Percentiles rank a stretch among this genome's conserved stretches.
phyloP scores from a whole-genome alignment of 1,140 invertebrate species.

The Apis florea region DNA sequence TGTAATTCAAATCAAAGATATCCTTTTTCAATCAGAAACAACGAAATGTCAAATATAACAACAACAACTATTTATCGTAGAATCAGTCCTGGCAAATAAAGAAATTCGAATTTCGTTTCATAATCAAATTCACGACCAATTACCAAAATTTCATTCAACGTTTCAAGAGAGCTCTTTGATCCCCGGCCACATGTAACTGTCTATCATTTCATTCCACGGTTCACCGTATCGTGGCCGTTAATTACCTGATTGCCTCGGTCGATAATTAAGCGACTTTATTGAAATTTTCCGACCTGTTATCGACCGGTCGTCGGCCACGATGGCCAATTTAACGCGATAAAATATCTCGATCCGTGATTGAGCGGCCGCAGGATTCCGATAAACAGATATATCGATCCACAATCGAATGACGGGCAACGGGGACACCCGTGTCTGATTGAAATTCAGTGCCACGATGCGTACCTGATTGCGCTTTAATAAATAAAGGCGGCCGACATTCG shows the following conservation, averaged over 20 bases:
- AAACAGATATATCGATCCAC: slow-evolving; percentile 20
- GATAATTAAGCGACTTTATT: slow-evolving; percentile 30
- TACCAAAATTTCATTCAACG: neutral
- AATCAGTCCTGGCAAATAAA: no score
- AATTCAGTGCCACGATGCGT: neutral
- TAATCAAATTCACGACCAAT: neutral
- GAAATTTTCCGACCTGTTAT: slow-evolving; percentile 14
- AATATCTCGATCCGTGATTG: slow-evolving; percentile 23
- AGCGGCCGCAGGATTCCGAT: slow-evolving; percentile 2
- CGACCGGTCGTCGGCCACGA: neutral
- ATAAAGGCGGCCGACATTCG: neutral
- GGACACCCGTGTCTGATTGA: neutral
- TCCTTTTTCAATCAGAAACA: no score
- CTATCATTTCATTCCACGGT: neutral
- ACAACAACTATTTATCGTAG: no score
- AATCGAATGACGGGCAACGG: neutral
- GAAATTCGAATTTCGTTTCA: no score
- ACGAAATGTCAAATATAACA: no score
- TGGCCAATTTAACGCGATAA: slow-evolving; percentile 13
- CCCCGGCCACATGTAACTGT: neutral
- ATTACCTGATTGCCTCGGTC: slow-evolving; percentile 5
- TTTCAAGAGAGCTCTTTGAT: neutral
- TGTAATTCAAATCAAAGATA: no score
- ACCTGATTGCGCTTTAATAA: slow-evolving; percentile 20
- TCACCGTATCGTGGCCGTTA: neutral